Percentiles rank a stretch among this genome's conserved stretches.
Evolutionary conservation across 2,797 vertebrate genomes (phyloP).

Genomic region (Adrianichthys oophorus): DNA sequence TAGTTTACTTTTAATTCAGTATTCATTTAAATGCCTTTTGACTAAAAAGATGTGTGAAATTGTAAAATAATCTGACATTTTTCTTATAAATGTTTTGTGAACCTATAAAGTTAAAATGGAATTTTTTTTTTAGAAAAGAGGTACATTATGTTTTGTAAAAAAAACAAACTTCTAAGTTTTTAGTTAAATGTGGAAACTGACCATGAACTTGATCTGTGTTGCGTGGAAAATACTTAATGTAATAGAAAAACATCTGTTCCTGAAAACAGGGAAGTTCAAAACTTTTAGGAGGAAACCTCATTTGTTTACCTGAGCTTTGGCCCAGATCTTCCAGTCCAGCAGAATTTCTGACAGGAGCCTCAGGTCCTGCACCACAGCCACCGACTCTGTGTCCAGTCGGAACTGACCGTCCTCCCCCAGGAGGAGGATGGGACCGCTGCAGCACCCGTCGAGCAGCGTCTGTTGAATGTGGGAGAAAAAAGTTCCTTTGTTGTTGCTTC

Average conservation of each 20-base stretch:
- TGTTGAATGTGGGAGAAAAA: conserved; percentile 51
- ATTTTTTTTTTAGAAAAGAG: too few relatives aligned
- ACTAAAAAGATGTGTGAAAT: too few relatives aligned
- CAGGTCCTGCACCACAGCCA: conserved; percentile 90
- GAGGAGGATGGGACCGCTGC: conserved; percentile 83
- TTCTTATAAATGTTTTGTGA: too few relatives aligned
- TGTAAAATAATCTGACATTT: too few relatives aligned
- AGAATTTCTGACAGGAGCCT: conserved; percentile 88
- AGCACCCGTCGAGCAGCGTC: conserved; percentile 92
- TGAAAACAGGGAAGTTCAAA: neutral
- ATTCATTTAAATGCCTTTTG: too few relatives aligned
- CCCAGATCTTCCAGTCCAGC: conserved; percentile 98
- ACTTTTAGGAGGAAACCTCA: neutral
- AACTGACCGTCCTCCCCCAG: conserved; percentile 85
- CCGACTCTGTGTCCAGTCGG: conserved; percentile 82
- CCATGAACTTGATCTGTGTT: too few relatives aligned
- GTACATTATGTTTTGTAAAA: too few relatives aligned
- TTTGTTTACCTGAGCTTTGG: conserved; percentile 87
- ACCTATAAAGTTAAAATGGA: too few relatives aligned
- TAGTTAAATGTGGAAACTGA: too few relatives aligned
- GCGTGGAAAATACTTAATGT: neutral
- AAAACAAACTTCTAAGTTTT: too few relatives aligned
- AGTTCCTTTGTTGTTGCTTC: neutral
- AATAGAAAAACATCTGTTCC: neutral
- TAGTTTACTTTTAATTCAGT: too few relatives aligned